A percentile compares a stretch with the other conserved stretches of the same genome.
phyloP scores from a whole-genome alignment of 2,797 vertebrate species.

The Sebastolobus alascanus region DNA sequence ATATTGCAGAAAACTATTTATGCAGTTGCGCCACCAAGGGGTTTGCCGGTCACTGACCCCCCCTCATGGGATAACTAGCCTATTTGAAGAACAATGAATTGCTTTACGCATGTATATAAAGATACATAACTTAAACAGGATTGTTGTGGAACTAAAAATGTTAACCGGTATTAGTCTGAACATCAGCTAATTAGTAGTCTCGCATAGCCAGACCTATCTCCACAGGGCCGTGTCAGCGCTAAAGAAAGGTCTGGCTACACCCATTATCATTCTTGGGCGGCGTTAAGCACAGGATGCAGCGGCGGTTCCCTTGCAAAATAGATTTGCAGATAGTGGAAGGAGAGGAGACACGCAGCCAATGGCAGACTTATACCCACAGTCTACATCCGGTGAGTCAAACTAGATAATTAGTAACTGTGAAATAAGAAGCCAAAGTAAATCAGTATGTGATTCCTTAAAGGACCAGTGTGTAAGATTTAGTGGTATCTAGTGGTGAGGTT shows the following conservation, averaged over 20 bases:
- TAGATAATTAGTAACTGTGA: neutral
- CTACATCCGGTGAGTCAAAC: neutral
- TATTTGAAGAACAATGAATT: neutral
- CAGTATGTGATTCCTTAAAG: neutral
- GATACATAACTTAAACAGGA: neutral
- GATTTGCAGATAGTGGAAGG: neutral
- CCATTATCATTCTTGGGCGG: neutral
- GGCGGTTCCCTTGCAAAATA: neutral
- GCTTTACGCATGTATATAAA: neutral
- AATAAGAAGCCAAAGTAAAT: neutral
- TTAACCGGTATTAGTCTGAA: neutral
- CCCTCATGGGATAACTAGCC: neutral
- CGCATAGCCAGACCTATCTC: neutral
- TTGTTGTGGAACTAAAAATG: neutral
- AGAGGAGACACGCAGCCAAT: neutral
- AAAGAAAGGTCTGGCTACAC: no score
- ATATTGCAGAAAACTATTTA: constrained; percentile 3
- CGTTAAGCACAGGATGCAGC: neutral
- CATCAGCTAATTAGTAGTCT: neutral
- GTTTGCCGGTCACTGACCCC: no score
- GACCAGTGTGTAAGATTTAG: no score
- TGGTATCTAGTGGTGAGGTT: no score
- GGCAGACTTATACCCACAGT: neutral
- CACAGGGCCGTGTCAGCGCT: no score
- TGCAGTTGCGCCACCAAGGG: neutral